Evolutionary conservation across 2,797 vertebrate species (phyloP).

Genomic region (Enteromius radiatus): DNA sequence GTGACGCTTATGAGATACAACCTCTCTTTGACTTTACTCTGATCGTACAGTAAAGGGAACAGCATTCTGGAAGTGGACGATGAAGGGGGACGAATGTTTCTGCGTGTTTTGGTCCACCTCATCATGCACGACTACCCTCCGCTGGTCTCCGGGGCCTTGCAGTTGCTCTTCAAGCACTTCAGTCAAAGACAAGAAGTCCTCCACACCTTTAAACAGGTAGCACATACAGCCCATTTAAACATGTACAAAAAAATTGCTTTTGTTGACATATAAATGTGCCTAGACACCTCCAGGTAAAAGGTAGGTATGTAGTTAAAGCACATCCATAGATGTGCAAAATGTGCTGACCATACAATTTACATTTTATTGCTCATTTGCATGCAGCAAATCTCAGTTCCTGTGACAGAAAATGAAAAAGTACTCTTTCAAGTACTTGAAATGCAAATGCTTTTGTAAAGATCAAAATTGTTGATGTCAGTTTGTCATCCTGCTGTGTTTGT

Average conservation of each 20-base stretch:
- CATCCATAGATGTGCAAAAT: not conserved
- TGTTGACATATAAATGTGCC: not conserved
- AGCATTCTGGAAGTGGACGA: slow-evolving; percentile 97
- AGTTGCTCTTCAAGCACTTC: slow-evolving; percentile 98
- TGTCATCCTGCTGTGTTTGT: not conserved
- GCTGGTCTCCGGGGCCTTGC: slow-evolving; percentile 91
- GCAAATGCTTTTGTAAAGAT: not conserved
- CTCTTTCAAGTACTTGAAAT: not conserved
- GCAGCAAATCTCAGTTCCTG: not conserved
- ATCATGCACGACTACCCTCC: slow-evolving; percentile 96
- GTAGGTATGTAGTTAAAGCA: not conserved
- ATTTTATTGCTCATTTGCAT: not conserved
- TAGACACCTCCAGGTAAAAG: not conserved
- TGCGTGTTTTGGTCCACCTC: slow-evolving; percentile 92
- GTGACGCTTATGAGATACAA: not conserved
- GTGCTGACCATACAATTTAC: not conserved
- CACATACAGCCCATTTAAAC: not conserved
- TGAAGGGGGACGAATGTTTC: slow-evolving; percentile 93
- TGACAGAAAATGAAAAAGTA: not conserved
- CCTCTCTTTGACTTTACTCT: slow-evolving; percentile 4
- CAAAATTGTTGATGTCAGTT: not conserved
- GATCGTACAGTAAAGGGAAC: slow-evolving; percentile 85
- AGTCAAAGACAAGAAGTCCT: slow-evolving; percentile 97
- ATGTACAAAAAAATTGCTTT: slow-evolving; percentile 9
- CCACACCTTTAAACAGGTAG: slow-evolving; percentile 96